Evolutionary conservation across 2,888 invertebrate species (phyloP).

Genomic region (Plebejus anna): DNA sequence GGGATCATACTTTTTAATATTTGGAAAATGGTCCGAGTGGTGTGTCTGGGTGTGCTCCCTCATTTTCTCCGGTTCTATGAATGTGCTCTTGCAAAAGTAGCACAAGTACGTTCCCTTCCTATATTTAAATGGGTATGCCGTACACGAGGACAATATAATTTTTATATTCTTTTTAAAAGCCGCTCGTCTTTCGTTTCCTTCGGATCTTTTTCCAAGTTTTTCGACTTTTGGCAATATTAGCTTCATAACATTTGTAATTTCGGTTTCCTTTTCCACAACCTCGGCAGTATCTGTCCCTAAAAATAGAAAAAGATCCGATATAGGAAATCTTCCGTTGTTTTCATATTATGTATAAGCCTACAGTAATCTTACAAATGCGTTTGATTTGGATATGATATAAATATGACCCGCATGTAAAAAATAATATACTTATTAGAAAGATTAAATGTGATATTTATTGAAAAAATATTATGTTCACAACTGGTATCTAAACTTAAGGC

Average conservation of each 20-base stretch:
- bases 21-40: constrained; percentile 54
- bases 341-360: not conserved
- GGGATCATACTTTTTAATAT: constrained; percentile 67
- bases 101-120: constrained; percentile 67
- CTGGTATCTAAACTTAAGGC: too few species aligned
- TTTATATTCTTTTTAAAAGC: constrained; percentile 65
- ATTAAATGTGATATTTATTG: not conserved
- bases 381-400: not conserved
- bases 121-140: constrained; percentile 72
- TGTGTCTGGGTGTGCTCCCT: constrained; percentile 57
- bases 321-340: constrained; percentile 45
- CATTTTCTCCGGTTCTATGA: constrained; percentile 65
- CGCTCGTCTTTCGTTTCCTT: constrained; percentile 55
- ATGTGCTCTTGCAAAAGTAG: constrained; percentile 64
- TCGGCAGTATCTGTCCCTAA: constrained; percentile 68
- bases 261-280: constrained; percentile 47
- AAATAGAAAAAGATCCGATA: constrained; percentile 74
- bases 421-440: not conserved
- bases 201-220: constrained; percentile 39
- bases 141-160: constrained; percentile 58
- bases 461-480: not conserved
- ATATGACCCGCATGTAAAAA: too few species aligned
- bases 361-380: not conserved
- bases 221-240: constrained; percentile 31
- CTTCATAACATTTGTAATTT: constrained; percentile 30